These are phyloP conservation scores for Porites rus DNA, from an alignment of 92 coral and sea anemone species.

Conservation along the genomic window DNA sequence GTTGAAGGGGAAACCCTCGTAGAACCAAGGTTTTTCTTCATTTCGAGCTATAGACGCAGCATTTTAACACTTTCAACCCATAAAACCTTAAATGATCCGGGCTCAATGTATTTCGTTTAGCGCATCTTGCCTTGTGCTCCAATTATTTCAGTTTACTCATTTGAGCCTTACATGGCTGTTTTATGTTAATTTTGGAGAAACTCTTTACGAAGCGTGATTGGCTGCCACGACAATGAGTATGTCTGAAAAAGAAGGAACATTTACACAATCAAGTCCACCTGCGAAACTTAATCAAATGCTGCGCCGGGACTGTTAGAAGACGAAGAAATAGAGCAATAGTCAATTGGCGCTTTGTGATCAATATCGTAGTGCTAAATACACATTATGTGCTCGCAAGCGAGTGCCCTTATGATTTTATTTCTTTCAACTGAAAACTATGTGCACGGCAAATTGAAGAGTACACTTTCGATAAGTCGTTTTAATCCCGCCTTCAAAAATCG, in stretches of 20 bases:
- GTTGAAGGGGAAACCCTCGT: slow-evolving; percentile 30
- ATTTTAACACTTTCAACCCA: not conserved
- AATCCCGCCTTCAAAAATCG: not conserved
- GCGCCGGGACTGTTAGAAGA: not conserved
- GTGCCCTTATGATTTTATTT: not conserved
- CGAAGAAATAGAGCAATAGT: slow-evolving; percentile 17
- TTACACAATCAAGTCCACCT: slow-evolving; percentile 10
- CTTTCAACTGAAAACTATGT: not conserved
- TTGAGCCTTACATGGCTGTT: not conserved
- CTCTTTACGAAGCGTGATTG: slow-evolving; percentile 7
- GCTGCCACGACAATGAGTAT: slow-evolving; percentile 8
- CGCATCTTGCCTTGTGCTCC: slow-evolving; percentile 12
- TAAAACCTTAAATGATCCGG: slow-evolving; percentile 11
- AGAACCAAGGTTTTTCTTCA: slow-evolving; percentile 18
- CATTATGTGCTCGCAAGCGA: not conserved
- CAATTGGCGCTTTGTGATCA: not conserved
- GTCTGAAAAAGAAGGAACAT: not conserved
- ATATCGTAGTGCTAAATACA: not conserved
- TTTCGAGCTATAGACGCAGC: not conserved
- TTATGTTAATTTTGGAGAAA: slow-evolving; percentile 46
- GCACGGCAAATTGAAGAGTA: not conserved
- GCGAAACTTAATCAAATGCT: not conserved
- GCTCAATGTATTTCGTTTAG: not conserved
- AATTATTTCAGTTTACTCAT: slow-evolving; percentile 38
- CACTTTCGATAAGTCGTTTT: slow-evolving; percentile 15